Evolutionary conservation across 2,113 vertebrate genomes (phyloP).

Genomic region (Leptocoma aspasia): DNA sequence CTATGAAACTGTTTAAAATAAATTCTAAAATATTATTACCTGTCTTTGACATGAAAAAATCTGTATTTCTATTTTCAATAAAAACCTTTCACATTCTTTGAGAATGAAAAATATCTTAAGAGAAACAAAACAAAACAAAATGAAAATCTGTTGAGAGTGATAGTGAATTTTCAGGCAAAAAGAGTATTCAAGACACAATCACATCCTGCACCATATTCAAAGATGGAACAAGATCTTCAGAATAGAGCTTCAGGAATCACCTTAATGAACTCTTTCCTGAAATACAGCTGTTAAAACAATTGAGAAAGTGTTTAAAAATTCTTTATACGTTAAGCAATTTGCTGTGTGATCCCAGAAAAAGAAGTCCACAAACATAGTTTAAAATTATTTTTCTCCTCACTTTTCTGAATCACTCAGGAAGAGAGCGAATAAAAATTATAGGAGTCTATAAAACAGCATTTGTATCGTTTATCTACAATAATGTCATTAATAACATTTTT

Average conservation of each 20-base stretch:
- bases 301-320: not conserved
- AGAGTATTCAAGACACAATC: not conserved
- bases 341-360: not conserved
- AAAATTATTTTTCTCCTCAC: not conserved
- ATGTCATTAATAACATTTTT: not conserved
- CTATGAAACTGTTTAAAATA: not conserved
- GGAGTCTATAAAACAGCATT: not conserved
- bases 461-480: not conserved
- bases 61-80: not conserved
- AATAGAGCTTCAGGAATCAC: not conserved
- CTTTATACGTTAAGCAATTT: not conserved
- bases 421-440: not conserved
- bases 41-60: not conserved
- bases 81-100: not conserved
- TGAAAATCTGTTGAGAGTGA: not conserved
- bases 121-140: not conserved
- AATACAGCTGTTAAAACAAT: not conserved
- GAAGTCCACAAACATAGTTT: not conserved
- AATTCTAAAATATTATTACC: not conserved
- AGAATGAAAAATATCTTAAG: not conserved
- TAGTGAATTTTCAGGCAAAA: not conserved
- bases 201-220: not conserved
- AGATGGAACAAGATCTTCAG: not conserved
- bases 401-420: not conserved
- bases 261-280: not conserved